Evolutionary conservation across 2,888 invertebrate genomes (phyloP).

Genomic region (Axea sp.): DNA sequence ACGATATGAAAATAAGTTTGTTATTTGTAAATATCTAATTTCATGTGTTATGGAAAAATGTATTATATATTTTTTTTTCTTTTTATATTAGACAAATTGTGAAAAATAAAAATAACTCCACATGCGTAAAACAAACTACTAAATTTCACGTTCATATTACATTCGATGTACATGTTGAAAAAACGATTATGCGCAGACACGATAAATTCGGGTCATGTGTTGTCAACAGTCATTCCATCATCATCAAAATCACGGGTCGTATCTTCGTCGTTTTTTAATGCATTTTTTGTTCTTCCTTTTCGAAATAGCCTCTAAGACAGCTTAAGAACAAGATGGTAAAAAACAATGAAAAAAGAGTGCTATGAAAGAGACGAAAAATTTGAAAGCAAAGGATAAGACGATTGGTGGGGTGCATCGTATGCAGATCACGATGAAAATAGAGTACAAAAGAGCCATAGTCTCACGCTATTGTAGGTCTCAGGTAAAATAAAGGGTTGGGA

Average conservation of each 20-base stretch:
- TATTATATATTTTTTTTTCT: no score
- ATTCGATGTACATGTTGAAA: background rate
- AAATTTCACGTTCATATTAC: background rate
- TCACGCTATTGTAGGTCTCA: conserved; percentile 78
- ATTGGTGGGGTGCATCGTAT: conserved; percentile 73
- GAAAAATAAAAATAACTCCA: no score
- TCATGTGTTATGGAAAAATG: no score
- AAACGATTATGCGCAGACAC: conserved; percentile 46
- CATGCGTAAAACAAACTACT: no score
- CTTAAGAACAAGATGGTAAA: conserved; percentile 31
- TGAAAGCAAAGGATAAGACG: conserved; percentile 9
- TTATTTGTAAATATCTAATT: no score
- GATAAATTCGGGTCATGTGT: conserved; percentile 30
- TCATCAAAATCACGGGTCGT: conserved; percentile 40
- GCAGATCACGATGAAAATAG: conserved; percentile 76
- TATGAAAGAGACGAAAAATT: background rate
- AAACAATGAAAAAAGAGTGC: conserved; percentile 37
- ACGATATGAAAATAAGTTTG: no score
- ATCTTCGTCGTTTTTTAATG: conserved; percentile 12
- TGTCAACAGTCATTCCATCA: conserved; percentile 58
- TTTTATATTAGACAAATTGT: no score
- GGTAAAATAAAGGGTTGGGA: conserved; percentile 77
- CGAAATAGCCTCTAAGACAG: conserved; percentile 4
- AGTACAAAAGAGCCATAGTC: conserved; percentile 78
- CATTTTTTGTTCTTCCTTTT: conserved; percentile 24